Evolutionary conservation across 2,797 vertebrate genomes (phyloP), one percentile per base, ranked within the genome.

Genomic region (Cetoscarus ocellatus): DNA sequence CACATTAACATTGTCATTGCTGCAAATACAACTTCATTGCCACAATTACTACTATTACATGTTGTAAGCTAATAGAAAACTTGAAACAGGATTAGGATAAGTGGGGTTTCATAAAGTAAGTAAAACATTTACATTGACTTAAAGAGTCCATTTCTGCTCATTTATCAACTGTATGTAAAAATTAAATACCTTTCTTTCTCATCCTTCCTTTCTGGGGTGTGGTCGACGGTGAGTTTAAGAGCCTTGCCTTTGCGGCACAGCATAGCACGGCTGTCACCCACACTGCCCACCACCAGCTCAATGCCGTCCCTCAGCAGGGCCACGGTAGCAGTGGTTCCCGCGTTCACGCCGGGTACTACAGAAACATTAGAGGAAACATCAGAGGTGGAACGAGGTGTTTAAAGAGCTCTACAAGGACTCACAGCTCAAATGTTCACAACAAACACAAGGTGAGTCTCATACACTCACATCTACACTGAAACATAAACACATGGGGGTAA

Each of bases 181-280:
- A 10, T 6, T 3, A 15, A 1, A 11, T 73, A 98, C 98, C 98
- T 98, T 79, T 97, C 96, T 78, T 98, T 99, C 85, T 99, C 98
- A 9, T 99, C 98, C 85, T 97, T 98, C 75, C 98, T 96, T 60
- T 99, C 98, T 3, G 98, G 97, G 13, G 97, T 99, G 80, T 99
- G 98, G 90, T 99, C 98, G 43, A 86, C 93, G 27, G 98, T 99
- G 80, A 99, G 95, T 83, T 97, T 99, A 66, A 96, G 57, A 48
- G 95, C 95, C 85, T 99, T 98, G 87, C 97, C 96, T 83, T 96
- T 98, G 73, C 97, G 96, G 88, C 97, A 97, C 77, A 99, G 90
- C 93, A 99, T 95, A 62, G 97, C 98, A 0, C 96, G 96, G 77
- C 98, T 99, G 88, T 99, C 98, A 6, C 98, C 98, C 72, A 98